Conservation (phyloP, 2,113 vertebrate species). For the Lynx canadensis region DNA sequence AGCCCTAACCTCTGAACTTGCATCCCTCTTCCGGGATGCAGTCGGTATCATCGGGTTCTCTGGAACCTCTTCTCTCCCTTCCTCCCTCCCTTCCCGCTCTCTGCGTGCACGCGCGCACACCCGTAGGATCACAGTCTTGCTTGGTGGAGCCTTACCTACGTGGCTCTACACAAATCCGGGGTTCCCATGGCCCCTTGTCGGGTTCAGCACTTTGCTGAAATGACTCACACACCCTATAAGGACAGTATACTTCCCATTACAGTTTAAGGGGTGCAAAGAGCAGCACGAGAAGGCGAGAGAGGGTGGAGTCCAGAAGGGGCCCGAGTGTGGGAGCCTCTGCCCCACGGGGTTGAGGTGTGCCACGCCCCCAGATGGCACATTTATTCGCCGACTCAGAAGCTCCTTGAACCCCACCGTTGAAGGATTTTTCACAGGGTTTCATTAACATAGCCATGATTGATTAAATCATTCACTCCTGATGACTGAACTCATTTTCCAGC, state of each 20-base stretch:
- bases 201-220: not conserved
- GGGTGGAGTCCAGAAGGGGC: not conserved
- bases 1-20: not conserved
- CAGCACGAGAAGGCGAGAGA: not conserved
- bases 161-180: not conserved
- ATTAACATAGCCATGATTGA: accelerated
- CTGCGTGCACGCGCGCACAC: not conserved
- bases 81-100: too few species aligned
- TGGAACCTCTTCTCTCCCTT: not conserved
- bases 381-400: too few species aligned
- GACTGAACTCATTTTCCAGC: not conserved
- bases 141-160: not conserved
- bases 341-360: too few species aligned
- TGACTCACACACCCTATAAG: not conserved
- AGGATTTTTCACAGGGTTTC: not conserved
- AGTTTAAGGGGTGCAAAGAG: not conserved
- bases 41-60: not conserved
- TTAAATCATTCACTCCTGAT: not conserved
- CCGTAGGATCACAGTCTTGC: not conserved
- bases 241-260: not conserved
- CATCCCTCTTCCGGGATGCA: not conserved
- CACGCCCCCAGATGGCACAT: accelerated
- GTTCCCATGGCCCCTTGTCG: not conserved
- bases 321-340: not conserved
- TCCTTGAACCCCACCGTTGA: not conserved